Base-by-base conservation (phyloP, 2,888 invertebrate genomes). In the Pimpla rufipes region DNA sequence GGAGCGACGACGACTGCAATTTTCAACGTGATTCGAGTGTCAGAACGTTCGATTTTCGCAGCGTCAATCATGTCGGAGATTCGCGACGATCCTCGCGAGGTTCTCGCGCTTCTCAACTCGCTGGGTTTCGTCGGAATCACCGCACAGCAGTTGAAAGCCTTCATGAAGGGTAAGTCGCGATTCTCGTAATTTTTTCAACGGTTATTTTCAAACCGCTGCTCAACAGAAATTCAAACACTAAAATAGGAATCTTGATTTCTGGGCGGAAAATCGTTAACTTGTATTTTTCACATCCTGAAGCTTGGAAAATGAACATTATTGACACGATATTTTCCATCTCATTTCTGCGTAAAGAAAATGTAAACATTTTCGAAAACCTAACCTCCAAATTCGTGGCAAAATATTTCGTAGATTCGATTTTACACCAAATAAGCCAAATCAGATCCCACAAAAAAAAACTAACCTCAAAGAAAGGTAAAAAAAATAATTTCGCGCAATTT, bases 121-220 rank as follows among this genome's bases (percentile, higher is more conserved):
- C 93, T 97, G 88, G 97, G 97, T 79, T 97, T 97, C 90, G 95
- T 95, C 78, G 96, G 97, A 90, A 96, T 97, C 87, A 96, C 96
- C 82, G 96, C 96, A 18, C 95, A 95, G 92, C 96, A 97, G 90
- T 93, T 97, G 74, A 96, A 97, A 94, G 96, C 96, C 91, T 97
- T 97, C 92, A 96, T 97, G 90, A 96, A 95, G 95, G 97, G 97
- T 97, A 94, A 91, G 84, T 29, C n/a, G n/a, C n/a, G n/a, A n/a
- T n/a, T n/a, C n/a, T 13, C 67, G 23, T 8, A 57, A 40, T 57
- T 59, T 45, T 68, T 67, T 42, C 8, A 80, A 70, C 78, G 66
- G 71, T 79, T 75, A 29, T 62, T 62, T 55, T 35, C 55, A 18
- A 47, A 62, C 47, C 1, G 67, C 18, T 62, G 52, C 68, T 47